Conservation (phyloP, 2,888 invertebrate genomes). For the Pardosa pseudoannulata region DNA sequence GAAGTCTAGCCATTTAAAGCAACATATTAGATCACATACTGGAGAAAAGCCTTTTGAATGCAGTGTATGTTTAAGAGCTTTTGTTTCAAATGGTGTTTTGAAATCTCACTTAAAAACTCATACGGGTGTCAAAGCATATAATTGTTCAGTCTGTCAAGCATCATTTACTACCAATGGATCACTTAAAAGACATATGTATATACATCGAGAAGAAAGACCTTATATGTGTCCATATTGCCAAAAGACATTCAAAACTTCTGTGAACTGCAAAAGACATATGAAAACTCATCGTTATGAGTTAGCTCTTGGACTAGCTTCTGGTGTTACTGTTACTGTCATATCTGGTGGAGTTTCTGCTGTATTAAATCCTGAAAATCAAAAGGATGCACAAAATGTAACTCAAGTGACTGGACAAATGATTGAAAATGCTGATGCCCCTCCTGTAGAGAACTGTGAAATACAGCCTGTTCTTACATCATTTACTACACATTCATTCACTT, state of each 20-base stretch:
- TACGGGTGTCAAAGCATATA: constrained; percentile 80
- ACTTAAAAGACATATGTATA: constrained; percentile 86
- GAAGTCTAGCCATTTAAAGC: constrained; percentile 79
- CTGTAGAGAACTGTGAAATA: constrained; percentile 1
- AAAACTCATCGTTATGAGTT: constrained; percentile 80
- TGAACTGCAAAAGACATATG: constrained; percentile 83
- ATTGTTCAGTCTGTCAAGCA: constrained; percentile 82
- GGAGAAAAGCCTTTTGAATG: constrained; percentile 78
- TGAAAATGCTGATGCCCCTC: neutral
- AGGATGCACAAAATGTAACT: neutral
- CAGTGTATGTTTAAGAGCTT: constrained; percentile 77
- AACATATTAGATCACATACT: constrained; percentile 79
- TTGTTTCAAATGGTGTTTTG: constrained; percentile 78
- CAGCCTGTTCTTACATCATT: constrained; percentile 18
- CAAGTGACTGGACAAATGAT: neutral
- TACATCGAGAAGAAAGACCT: constrained; percentile 80
- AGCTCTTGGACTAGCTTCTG: constrained; percentile 41
- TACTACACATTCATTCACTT: neutral
- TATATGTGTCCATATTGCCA: constrained; percentile 82
- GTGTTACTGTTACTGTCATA: constrained; percentile 53
- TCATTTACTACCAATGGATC: constrained; percentile 83
- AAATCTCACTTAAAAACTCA: constrained; percentile 79
- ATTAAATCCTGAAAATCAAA: constrained; percentile 5
- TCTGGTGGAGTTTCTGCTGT: constrained; percentile 25
- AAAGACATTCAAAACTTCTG: constrained; percentile 81